phyloP scores from a whole-genome alignment of 2,797 vertebrate genomes.

The Helicolenus hilgendorfi region DNA sequence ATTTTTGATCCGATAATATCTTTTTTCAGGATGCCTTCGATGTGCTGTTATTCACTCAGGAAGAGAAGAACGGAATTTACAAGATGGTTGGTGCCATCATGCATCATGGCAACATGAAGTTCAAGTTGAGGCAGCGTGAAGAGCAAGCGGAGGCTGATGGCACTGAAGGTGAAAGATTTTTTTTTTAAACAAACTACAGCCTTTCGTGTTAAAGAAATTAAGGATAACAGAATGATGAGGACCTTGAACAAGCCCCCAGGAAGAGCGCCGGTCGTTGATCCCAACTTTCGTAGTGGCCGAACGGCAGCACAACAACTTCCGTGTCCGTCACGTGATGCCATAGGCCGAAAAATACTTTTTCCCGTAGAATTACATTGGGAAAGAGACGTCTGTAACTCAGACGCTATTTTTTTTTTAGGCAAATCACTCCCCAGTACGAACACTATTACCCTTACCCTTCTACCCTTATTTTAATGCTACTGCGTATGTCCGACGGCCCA shows the following conservation, averaged over 20 bases:
- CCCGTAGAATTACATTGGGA: too few species aligned
- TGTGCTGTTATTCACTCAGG: constrained; percentile 91
- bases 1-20: background rate
- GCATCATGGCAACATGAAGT: constrained; percentile 95
- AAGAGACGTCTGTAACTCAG: too few species aligned
- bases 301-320: too few species aligned
- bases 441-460: too few species aligned
- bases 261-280: too few species aligned
- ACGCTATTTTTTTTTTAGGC: too few species aligned
- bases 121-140: constrained; percentile 93
- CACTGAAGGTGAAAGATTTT: constrained; percentile 87
- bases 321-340: too few species aligned
- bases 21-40: constrained; percentile 91
- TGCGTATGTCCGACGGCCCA: too few species aligned
- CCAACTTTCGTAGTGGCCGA: too few species aligned
- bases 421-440: too few species aligned
- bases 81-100: constrained; percentile 93
- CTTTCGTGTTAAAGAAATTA: background rate
- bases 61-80: constrained; percentile 93
- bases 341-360: too few species aligned
- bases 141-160: constrained; percentile 94
- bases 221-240: background rate
- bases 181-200: background rate
- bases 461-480: too few species aligned
- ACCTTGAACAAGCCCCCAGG: background rate